A percentile compares a stretch with the other conserved stretches of the same genome.
Evolutionary conservation across 2,797 vertebrate genomes (phyloP).

Genomic region (Brotula barbata): DNA sequence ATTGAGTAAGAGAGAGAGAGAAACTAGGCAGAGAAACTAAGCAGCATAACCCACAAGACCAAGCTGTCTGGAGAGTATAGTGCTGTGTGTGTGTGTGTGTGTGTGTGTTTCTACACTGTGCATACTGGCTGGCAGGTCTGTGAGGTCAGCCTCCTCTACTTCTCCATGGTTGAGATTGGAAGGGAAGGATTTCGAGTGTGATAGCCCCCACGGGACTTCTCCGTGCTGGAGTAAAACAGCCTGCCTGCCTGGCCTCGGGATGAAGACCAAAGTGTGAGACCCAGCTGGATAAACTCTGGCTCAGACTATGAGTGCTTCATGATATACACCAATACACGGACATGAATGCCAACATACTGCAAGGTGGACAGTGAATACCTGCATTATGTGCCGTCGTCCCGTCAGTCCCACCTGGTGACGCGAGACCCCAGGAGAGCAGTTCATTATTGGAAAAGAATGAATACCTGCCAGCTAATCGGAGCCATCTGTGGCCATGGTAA

Average conservation of each 20-base stretch:
- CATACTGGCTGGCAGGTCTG: slow-evolving; percentile 50
- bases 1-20: slow-evolving; percentile 55
- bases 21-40: slow-evolving; percentile 76
- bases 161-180: slow-evolving; percentile 35
- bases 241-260: slow-evolving; percentile 47
- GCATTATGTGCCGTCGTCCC: background rate
- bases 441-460: too few species aligned
- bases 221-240: slow-evolving; percentile 47
- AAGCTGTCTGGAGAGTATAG: slow-evolving; percentile 59
- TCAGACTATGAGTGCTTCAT: slow-evolving; percentile 16
- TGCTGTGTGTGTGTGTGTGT: slow-evolving; percentile 28
- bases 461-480: too few species aligned
- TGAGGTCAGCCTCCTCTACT: slow-evolving; percentile 61
- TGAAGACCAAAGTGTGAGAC: slow-evolving; percentile 39
- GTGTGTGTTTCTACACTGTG: slow-evolving; percentile 13
- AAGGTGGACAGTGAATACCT: background rate
- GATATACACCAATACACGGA: too few species aligned
- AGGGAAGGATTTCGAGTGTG: slow-evolving; percentile 39
- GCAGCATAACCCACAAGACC: slow-evolving; percentile 70
- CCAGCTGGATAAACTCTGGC: slow-evolving; percentile 58
- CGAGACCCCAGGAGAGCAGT: too few species aligned
- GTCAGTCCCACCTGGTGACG: too few species aligned
- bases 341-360: too few species aligned
- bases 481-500: too few species aligned
- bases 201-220: slow-evolving; percentile 48